A percentile compares a stretch with the other conserved stretches of the same genome.
Evolutionary conservation across 2,888 invertebrate genomes (phyloP).

Genomic region (Troilus luridus): DNA sequence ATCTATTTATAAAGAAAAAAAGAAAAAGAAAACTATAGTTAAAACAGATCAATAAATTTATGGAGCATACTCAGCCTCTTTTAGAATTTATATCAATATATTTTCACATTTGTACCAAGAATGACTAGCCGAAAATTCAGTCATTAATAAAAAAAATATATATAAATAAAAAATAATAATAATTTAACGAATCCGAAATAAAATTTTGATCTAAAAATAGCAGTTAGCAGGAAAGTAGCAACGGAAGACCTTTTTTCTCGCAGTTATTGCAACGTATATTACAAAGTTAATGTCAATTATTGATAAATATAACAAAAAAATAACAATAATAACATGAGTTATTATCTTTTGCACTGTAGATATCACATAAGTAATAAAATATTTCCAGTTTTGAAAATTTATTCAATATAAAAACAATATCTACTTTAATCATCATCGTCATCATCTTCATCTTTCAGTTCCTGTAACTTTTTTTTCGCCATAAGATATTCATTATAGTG

Average conservation of each 20-base stretch:
- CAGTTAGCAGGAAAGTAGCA: background rate
- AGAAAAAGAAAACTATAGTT: background rate
- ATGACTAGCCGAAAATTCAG: conserved; percentile 53
- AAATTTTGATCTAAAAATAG: conserved; percentile 26
- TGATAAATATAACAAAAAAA: background rate
- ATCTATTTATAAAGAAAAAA: background rate
- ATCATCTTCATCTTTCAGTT: conserved; percentile 91
- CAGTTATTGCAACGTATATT: background rate
- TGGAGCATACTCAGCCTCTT: background rate
- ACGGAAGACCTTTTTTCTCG: background rate
- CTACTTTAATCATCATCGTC: conserved; percentile 76
- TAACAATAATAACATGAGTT: background rate
- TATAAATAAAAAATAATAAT: background rate
- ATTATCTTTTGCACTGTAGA: conserved; percentile 7
- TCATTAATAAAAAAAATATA: conserved; percentile 22
- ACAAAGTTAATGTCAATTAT: background rate
- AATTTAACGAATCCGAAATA: background rate
- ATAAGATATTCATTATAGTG: conserved; percentile 99
- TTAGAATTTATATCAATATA: background rate
- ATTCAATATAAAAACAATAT: conserved; percentile 47
- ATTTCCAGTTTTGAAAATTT: conserved; percentile 40
- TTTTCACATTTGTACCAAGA: conserved; percentile 50
- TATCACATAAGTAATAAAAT: conserved; percentile 20
- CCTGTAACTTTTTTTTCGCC: conserved; percentile 89
- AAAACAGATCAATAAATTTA: conserved; percentile 33